phyloP scores from a whole-genome alignment of 1,140 invertebrate species.

The Penaeus chinensis region DNA sequence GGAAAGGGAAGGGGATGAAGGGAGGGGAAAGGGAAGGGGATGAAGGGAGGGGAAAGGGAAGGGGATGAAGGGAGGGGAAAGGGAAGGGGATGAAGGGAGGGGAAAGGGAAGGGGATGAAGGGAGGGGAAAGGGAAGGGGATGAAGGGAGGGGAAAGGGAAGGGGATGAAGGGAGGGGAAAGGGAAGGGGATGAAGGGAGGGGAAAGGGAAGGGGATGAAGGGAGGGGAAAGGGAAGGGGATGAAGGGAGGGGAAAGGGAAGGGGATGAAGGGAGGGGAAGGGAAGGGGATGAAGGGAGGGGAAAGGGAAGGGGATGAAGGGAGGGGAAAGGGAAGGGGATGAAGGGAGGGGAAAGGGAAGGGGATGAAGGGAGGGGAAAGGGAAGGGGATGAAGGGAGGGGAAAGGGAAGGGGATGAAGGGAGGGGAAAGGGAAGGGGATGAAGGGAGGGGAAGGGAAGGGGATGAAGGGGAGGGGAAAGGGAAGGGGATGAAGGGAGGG shows the following conservation, averaged over 20 bases:
- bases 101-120: not conserved
- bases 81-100: conserved; percentile 5
- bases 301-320: too few species aligned
- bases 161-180: not conserved
- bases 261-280: too few species aligned
- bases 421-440: not conserved
- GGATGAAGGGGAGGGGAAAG: not conserved
- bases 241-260: not conserved
- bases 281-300: not conserved
- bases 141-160: not conserved
- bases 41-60: too few species aligned
- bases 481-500: conserved; percentile 3
- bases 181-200: conserved; percentile 1
- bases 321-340: too few species aligned
- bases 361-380: not conserved
- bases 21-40: too few species aligned
- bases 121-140: conserved; percentile 1
- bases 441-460: not conserved
- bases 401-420: not conserved
- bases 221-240: too few species aligned
- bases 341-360: not conserved
- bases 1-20: not conserved
- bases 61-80: too few species aligned
- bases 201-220: conserved; percentile 3
- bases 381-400: not conserved